phyloP scores from a whole-genome alignment of 2,113 vertebrate species.

The Pelobates fuscus region DNA sequence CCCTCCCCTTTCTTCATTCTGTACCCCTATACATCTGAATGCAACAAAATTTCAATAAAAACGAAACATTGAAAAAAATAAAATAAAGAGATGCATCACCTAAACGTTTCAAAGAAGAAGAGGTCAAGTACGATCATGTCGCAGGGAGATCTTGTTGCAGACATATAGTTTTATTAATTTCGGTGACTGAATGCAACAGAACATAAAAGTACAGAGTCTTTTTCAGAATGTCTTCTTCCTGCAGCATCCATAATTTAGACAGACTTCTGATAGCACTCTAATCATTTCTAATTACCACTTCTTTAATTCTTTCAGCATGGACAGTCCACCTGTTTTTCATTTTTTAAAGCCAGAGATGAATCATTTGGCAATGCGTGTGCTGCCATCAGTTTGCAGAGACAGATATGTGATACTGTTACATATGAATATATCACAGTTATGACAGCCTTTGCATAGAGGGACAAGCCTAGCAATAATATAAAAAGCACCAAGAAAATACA shows the following conservation, averaged over 20 bases:
- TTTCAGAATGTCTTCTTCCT: slow-evolving; percentile 5
- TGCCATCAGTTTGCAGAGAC: not conserved
- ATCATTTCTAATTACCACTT: not conserved
- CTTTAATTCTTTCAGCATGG: slow-evolving; percentile 4
- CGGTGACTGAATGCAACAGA: not conserved
- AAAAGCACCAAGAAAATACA: too few relatives aligned
- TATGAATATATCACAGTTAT: not conserved
- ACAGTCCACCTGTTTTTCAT: not conserved
- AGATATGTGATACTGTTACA: not conserved
- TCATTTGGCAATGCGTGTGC: not conserved
- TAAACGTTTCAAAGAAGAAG: slow-evolving; percentile 2
- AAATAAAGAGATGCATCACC: slow-evolving; percentile 27
- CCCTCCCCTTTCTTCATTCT: too few relatives aligned
- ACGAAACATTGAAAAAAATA: too few relatives aligned
- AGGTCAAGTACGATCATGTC: slow-evolving; percentile 21
- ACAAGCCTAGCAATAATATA: too few relatives aligned
- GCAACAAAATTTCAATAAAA: too few relatives aligned
- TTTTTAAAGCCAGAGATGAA: slow-evolving; percentile 14
- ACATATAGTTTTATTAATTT: slow-evolving; percentile 36
- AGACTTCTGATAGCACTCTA: not conserved
- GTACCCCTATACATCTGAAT: too few relatives aligned
- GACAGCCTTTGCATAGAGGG: too few relatives aligned
- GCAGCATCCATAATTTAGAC: slow-evolving; percentile 7
- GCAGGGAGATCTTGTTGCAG: slow-evolving; percentile 17
- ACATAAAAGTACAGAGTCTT: slow-evolving; percentile 22